A percentile compares a stretch with the other conserved stretches of the same genome.
Conservation (phyloP, 2,888 invertebrate species). For the Azorinus chamasolen region DNA sequence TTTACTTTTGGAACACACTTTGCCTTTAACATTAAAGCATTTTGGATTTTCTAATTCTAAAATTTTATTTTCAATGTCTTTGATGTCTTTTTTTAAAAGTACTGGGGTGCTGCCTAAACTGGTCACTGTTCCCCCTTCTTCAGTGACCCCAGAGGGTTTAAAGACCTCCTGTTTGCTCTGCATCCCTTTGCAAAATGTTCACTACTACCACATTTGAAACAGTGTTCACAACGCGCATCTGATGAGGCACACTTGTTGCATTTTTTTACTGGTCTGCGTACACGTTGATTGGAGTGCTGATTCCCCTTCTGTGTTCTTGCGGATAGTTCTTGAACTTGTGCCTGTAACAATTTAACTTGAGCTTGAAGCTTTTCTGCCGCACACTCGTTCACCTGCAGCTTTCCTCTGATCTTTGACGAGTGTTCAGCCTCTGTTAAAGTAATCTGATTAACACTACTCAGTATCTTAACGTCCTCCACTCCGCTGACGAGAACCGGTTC, state of each 20-base stretch:
- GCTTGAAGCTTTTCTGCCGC: background rate
- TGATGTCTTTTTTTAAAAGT: background rate
- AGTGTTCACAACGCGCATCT: background rate
- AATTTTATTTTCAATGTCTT: background rate
- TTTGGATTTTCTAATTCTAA: constrained; percentile 9
- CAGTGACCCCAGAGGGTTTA: constrained; percentile 18
- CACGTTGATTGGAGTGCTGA: background rate
- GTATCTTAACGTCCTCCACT: constrained; percentile 4
- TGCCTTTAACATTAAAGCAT: background rate
- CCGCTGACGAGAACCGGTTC: background rate
- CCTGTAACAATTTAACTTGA: background rate
- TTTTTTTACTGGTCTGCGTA: background rate
- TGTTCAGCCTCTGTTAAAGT: constrained; percentile 15
- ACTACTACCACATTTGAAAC: background rate
- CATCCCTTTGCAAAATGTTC: constrained; percentile 1
- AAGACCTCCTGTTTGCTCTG: background rate
- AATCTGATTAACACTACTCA: constrained; percentile 10
- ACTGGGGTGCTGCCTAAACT: background rate
- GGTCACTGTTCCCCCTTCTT: constrained; percentile 11
- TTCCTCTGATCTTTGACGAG: background rate
- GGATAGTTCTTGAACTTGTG: no score
- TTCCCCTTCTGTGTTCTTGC: no score
- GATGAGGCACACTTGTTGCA: background rate
- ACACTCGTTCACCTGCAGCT: background rate
- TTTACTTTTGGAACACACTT: background rate